Percentiles rank a stretch among this genome's conserved stretches.
phyloP scores from a whole-genome alignment of 2,888 invertebrate genomes.

The Choreutis nemorana region DNA sequence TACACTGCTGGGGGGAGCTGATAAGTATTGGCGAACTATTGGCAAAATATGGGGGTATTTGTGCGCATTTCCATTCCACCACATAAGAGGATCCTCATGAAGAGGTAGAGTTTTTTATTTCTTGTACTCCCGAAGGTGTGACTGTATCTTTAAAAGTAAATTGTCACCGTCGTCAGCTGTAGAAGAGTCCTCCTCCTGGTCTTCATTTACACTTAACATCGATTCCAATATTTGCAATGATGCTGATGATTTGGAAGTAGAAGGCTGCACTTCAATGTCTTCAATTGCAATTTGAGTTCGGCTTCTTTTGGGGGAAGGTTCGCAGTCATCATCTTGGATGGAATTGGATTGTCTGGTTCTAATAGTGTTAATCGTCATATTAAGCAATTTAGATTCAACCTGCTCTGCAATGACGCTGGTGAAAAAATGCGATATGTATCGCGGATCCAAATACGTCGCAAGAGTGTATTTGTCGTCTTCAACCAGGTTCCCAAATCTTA shows the following conservation, averaged over 20 bases:
- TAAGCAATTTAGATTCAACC: conserved; percentile 13
- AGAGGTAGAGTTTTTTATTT: conserved; percentile 12
- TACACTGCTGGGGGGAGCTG: conserved; percentile 7
- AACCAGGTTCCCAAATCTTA: conserved; percentile 12
- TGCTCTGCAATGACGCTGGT: conserved; percentile 11
- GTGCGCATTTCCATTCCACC: conserved; percentile 11
- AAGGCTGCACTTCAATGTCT: conserved; percentile 8
- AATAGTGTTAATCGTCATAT: conserved; percentile 12
- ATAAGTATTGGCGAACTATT: conserved; percentile 8
- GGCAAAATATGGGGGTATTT: conserved; percentile 8
- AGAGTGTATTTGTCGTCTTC: conserved; percentile 9
- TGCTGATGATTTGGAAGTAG: conserved; percentile 12
- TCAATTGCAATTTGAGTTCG: conserved; percentile 13
- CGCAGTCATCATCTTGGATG: conserved; percentile 9
- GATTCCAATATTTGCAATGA: conserved; percentile 12
- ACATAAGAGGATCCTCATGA: conserved; percentile 12
- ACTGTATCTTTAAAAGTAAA: conserved; percentile 2
- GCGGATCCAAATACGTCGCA: conserved; percentile 13
- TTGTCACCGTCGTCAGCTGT: conserved; percentile 10
- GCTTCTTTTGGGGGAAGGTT: conserved; percentile 9
- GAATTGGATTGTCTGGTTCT: conserved; percentile 12
- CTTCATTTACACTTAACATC: conserved; percentile 12
- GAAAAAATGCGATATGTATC: conserved; percentile 12
- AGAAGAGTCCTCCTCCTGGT: conserved; percentile 12
- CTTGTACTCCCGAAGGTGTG: conserved; percentile 10